Evolutionary conservation across 2,797 vertebrate genomes (phyloP), one percentile per base, ranked within the genome.

Genomic region (Echiichthys vipera): DNA sequence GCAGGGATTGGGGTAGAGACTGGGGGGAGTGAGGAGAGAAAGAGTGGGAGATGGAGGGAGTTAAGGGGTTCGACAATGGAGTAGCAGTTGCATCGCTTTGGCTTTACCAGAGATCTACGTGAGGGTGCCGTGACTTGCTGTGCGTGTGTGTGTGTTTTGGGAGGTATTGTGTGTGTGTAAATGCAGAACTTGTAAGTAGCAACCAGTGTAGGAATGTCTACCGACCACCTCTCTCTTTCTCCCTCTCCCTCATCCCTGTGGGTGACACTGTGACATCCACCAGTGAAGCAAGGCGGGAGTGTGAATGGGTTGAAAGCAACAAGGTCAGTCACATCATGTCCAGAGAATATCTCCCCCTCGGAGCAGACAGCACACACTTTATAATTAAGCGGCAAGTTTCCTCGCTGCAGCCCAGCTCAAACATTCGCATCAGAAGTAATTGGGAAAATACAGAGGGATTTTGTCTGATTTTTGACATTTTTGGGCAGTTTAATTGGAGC

Each of bases 1-100:
- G 81, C 80, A 75, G 74, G 86, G 86, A 84, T 93, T 94, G 93
- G 94, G 95, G 90, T 93, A 96, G 88, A 53, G 91, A 86, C 78
- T 90, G 36, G 93, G 89, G 81, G 94, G 80, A 30, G 49, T 50
- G 57, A 71, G 80, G 69, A 76, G 64, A 77, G 65, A 78, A 78
- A 66, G 76, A 81, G 86, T 69, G 62, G 54, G 62, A 76, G 82
- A 70, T 43, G 79, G 74, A 77, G 85, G 90, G 84, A 82, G 86
- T 84, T 87, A 78, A 81, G 82, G 85, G 79, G 77, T 54, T 68
- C 66, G 70, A 90, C 87, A 91, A 91, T 89, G 76, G 79, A 81
- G 75, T 43, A 81, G 90, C 90, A 71, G 84, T 92, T 85, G 85
- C 84, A 84, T 84, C 40, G 71, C 69, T 82, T 77, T 86, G 70